Evolutionary conservation across 2,888 invertebrate species (phyloP).

Genomic region (Eledone cirrhosa): DNA sequence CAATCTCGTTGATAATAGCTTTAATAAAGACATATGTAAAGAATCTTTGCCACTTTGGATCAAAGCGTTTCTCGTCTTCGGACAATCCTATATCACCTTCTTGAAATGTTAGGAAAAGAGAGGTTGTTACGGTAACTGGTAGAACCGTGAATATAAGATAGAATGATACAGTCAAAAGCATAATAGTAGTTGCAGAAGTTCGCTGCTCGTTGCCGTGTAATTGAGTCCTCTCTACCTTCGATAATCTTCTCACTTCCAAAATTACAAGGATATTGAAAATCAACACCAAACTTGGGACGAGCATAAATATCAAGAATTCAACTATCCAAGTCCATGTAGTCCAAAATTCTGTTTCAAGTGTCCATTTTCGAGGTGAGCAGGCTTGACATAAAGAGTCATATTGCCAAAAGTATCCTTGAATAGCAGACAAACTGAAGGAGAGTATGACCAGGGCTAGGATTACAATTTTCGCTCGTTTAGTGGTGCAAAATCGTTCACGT

Average conservation of each 20-base stretch:
- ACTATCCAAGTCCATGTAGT: constrained; percentile 62
- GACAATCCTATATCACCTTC: constrained; percentile 40
- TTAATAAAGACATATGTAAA: constrained; percentile 51
- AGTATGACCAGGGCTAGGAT: constrained; percentile 48
- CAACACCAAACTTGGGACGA: constrained; percentile 63
- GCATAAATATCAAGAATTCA: constrained; percentile 61
- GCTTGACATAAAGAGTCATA: constrained; percentile 40
- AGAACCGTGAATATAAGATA: constrained; percentile 63
- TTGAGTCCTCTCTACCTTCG: constrained; percentile 46
- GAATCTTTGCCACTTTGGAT: constrained; percentile 52
- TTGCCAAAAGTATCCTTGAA: constrained; percentile 64
- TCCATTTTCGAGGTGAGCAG: constrained; percentile 50
- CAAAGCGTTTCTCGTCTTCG: constrained; percentile 42
- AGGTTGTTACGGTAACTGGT: constrained; percentile 60
- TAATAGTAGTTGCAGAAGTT: constrained; percentile 63
- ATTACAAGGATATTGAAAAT: constrained; percentile 65
- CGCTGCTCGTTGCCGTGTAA: constrained; percentile 46
- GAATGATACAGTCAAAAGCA: constrained; percentile 64
- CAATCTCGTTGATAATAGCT: constrained; percentile 57
- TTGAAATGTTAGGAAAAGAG: constrained; percentile 51
- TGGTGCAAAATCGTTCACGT: constrained; percentile 60
- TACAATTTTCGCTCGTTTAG: constrained; percentile 56
- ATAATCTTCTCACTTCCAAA: constrained; percentile 54
- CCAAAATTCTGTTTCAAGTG: constrained; percentile 53
- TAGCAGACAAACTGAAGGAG: constrained; percentile 52